Base-by-base conservation (phyloP, 2,113 vertebrate species). In the Lontra canadensis region DNA sequence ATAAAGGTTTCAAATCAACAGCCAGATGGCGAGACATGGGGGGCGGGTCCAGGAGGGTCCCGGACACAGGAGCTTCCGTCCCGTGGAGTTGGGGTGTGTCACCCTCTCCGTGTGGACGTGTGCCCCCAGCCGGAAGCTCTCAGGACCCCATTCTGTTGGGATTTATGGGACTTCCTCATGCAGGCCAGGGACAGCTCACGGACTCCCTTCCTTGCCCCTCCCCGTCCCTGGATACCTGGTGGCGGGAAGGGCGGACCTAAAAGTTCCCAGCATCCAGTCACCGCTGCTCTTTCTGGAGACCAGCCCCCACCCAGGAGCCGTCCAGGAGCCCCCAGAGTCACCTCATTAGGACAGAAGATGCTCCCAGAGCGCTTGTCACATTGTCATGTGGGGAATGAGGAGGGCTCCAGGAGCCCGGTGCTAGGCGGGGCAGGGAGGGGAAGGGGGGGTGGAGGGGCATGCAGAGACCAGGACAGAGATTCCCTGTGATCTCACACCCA, bases 101-200 rank as follows among this genome's bases (percentile, higher is more conserved):
- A n/a, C 3, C 34, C 88, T 63, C 57, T 59, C 73, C 0, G 2
- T 3, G 49, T 52, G 49, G 49, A 52, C 14, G 49, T 52, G 21
- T 26, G 14, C 59, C 15, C 71, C 57, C 23, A 6, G 12, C 57
- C 3, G 15, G 42, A 18, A 36, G 34, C n/a, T 79, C 74, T 26
- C 31, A 0, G 15, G n/a, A 15, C 31, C 42, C 83, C 42, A 2
- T 12, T 7, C 57, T 29, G 1, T 3, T 29, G 57, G 42, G 73
- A 29, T 26, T 36, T 14, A 8, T 0, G 0, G 1, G 9, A 23
- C 71, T 18, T 15, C 39, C 88, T 44, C 55, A 7, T 0, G 0
- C 2, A 0, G 36, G 18, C 11, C 2, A 6, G 69, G 8, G 3
- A 25, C 0, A 8, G 14, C 4, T 18, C 57, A 10, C 12, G 4